Conservation (phyloP, 1,140 invertebrate species). For the Lepidurus arcticus region DNA sequence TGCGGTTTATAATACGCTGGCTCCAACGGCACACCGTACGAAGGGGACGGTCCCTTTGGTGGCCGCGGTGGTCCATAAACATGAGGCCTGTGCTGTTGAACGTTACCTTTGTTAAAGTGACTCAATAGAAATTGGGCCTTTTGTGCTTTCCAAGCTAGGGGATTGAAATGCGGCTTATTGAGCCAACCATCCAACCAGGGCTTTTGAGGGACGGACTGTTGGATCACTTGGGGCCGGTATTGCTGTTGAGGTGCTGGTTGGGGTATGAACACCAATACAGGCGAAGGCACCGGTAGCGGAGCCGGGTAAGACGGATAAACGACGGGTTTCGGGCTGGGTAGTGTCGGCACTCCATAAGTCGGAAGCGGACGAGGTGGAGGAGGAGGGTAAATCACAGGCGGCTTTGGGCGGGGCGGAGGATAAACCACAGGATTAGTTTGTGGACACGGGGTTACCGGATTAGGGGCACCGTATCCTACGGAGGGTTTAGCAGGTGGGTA, state of each 20-base stretch:
- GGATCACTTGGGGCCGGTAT: background rate
- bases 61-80: background rate
- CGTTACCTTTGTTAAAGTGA: slow-evolving; percentile 1
- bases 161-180: background rate
- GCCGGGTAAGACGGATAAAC: background rate
- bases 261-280: background rate
- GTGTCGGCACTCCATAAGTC: background rate
- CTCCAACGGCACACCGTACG: background rate
- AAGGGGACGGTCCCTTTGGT: background rate
- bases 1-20: background rate
- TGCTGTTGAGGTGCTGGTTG: background rate
- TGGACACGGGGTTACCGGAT: background rate
- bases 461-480: background rate
- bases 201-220: background rate
- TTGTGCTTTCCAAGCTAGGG: background rate
- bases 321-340: background rate
- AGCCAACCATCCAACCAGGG: slow-evolving; percentile 5
- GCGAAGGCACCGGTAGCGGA: background rate
- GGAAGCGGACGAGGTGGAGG: background rate
- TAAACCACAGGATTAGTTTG: background rate
- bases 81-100: background rate
- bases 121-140: background rate
- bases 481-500: slow-evolving; percentile 6
- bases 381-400: background rate
- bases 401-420: background rate